Conservation (phyloP, 1,140 invertebrate genomes). For the Diprion similis region DNA sequence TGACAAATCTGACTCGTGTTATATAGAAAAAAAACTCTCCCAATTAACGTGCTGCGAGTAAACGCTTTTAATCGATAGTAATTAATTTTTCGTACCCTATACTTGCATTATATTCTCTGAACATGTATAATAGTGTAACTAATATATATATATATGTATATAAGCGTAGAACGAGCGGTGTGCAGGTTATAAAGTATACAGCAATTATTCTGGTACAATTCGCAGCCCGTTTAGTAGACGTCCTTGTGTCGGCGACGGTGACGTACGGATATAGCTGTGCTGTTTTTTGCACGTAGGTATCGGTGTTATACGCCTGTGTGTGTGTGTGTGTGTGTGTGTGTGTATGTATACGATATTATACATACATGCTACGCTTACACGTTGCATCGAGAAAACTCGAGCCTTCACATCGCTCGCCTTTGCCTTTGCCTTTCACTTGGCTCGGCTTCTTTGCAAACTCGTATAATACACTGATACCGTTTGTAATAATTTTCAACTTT, state of each 20-base stretch:
- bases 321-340: too few species aligned
- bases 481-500: background rate
- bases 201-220: slow-evolving; percentile 5
- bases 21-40: too few species aligned
- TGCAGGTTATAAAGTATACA: background rate
- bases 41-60: too few species aligned
- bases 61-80: background rate
- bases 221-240: background rate
- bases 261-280: background rate
- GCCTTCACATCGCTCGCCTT: background rate
- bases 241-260: background rate
- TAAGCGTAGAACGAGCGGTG: background rate
- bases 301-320: too few species aligned
- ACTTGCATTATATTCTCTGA: too few species aligned
- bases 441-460: background rate
- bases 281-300: too few species aligned
- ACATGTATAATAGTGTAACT: too few species aligned
- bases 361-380: too few species aligned
- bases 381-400: background rate
- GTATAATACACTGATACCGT: background rate
- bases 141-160: too few species aligned
- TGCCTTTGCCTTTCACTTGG: slow-evolving; percentile 1
- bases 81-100: background rate
- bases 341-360: too few species aligned
- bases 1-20: too few species aligned